These are phyloP conservation scores for Apodemia mormo DNA, from an alignment of 2,888 invertebrate genomes.

Conservation along the genomic window DNA sequence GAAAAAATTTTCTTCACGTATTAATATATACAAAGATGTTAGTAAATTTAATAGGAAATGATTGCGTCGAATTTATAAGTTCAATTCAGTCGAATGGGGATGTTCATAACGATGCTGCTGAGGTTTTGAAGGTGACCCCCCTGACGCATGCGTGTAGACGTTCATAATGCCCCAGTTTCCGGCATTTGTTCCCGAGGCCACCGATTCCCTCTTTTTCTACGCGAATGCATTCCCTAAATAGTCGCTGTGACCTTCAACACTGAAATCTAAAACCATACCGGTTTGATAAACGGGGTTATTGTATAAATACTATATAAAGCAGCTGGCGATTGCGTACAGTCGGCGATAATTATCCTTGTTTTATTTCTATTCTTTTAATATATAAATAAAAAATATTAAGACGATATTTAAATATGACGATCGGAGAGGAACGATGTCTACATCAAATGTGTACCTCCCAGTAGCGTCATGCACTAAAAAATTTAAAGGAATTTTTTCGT, in stretches of 20 bases:
- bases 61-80: not conserved
- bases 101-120: not conserved
- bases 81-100: not conserved
- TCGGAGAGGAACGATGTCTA: too few relatives aligned
- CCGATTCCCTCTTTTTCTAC: conserved; percentile 35
- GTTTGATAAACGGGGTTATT: conserved; percentile 26
- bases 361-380: too few relatives aligned
- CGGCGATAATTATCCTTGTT: not conserved
- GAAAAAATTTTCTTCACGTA: too few relatives aligned
- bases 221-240: conserved; percentile 43
- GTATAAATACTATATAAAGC: not conserved
- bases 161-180: conserved; percentile 37
- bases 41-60: too few relatives aligned
- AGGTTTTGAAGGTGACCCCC: conserved; percentile 49
- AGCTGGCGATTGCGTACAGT: not conserved
- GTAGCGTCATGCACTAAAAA: too few relatives aligned
- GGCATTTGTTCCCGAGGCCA: conserved; percentile 38
- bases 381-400: too few relatives aligned
- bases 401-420: too few relatives aligned
- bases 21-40: too few relatives aligned
- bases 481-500: too few relatives aligned
- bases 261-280: conserved; percentile 11
- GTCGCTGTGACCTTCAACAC: conserved; percentile 49
- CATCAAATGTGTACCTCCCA: too few relatives aligned
- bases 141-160: conserved; percentile 51